Percentiles rank a stretch among this genome's conserved stretches.
Evolutionary conservation across 2,797 vertebrate genomes (phyloP).

Genomic region (Tapirus indicus): DNA sequence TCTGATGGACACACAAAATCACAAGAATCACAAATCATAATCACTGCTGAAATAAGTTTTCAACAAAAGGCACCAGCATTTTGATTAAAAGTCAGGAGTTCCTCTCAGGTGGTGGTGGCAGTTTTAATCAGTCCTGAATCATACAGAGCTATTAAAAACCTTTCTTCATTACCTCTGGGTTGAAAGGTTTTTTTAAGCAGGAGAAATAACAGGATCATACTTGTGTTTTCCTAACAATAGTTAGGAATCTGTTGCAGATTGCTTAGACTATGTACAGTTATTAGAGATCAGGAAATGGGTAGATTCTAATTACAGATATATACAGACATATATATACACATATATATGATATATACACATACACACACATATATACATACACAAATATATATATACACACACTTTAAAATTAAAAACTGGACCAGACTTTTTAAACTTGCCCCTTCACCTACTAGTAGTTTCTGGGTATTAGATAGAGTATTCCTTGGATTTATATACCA

Average conservation of each 20-base stretch:
- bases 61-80: not conserved
- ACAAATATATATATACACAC: rapidly evolving
- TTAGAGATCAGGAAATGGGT: not conserved
- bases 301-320: not conserved
- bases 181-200: not conserved
- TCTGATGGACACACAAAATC: slow-evolving; percentile 8
- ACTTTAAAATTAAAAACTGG: not conserved
- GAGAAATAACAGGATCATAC: not conserved
- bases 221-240: not conserved
- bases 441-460: not conserved
- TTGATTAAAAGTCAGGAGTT: not conserved
- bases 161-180: not conserved
- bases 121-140: not conserved
- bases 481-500: not conserved
- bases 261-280: not conserved
- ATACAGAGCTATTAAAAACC: not conserved
- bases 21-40: not conserved
- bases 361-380: not conserved
- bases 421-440: not conserved
- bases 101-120: not conserved
- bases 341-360: too few species aligned
- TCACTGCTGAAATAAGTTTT: not conserved
- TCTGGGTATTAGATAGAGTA: not conserved
- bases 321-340: too few species aligned
- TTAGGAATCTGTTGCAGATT: not conserved